Conservation (phyloP, 2,113 vertebrate genomes). For the Pterocles orientalis region DNA sequence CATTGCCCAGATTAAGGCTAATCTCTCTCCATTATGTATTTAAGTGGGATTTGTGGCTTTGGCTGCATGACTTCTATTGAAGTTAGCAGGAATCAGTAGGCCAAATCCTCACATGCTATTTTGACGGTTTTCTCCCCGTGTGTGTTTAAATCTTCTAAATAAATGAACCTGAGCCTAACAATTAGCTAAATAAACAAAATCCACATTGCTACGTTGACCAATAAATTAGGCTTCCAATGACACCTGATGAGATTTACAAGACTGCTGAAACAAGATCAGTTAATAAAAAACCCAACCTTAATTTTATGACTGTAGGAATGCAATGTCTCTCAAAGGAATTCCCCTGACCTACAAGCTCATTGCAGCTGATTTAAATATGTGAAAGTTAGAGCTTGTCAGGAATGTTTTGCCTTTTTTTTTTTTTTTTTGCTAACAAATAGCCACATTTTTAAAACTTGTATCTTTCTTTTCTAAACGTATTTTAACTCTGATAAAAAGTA, state of each 20-base stretch:
- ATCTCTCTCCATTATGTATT: not conserved
- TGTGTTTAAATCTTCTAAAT: not conserved
- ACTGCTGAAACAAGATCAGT: not conserved
- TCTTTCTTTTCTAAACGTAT: not conserved
- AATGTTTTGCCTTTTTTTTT: not conserved
- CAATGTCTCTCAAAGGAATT: not conserved
- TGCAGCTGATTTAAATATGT: not conserved
- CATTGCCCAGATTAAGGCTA: not conserved
- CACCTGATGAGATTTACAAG: not conserved
- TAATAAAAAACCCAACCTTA: fast-evolving
- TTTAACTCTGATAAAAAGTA: not conserved
- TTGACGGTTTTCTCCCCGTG: not conserved
- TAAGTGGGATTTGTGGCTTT: constrained; percentile 16
- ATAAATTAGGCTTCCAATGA: not conserved
- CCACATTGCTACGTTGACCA: not conserved
- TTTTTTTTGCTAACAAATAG: not conserved
- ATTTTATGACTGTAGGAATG: not conserved
- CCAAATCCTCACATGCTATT: not conserved
- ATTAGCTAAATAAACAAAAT: not conserved
- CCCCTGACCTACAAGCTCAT: not conserved
- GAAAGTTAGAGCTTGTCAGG: not conserved
- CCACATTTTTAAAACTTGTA: not conserved
- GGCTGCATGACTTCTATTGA: not conserved
- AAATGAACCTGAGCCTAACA: not conserved
- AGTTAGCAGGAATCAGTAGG: not conserved